phyloP scores from a whole-genome alignment of 2,888 invertebrate genomes.

The Myathropa florea region DNA sequence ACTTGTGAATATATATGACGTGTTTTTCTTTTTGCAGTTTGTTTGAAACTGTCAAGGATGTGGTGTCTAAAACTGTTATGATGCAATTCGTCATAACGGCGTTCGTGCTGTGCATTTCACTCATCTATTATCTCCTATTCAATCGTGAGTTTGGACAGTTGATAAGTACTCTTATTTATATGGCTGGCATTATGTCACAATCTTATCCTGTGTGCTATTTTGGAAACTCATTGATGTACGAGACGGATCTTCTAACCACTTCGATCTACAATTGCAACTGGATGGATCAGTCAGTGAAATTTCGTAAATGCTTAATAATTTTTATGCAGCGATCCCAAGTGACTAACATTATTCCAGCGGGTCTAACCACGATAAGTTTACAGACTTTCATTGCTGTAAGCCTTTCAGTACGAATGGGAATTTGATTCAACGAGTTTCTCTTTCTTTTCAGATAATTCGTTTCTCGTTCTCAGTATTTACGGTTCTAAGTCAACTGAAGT shows the following conservation, averaged over 20 bases:
- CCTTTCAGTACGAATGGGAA: background rate
- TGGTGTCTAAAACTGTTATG: background rate
- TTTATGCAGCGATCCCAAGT: conserved; percentile 34
- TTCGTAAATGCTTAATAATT: conserved; percentile 16
- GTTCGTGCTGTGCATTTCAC: background rate
- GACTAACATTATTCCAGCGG: conserved; percentile 8
- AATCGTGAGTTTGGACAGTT: conserved; percentile 8
- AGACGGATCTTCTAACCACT: background rate
- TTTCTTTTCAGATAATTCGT: conserved; percentile 14
- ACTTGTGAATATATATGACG: background rate
- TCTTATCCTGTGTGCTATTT: conserved; percentile 26
- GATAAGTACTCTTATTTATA: background rate
- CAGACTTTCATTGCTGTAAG: conserved; percentile 31
- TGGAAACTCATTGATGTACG: conserved; percentile 14
- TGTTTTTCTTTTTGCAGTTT: background rate
- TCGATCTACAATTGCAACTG: conserved; percentile 39
- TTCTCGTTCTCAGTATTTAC: conserved; percentile 33
- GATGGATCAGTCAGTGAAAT: conserved; percentile 22
- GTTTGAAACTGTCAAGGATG: conserved; percentile 20
- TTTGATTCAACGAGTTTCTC: background rate
- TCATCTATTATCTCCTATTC: conserved; percentile 14
- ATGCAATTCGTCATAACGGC: conserved; percentile 32
- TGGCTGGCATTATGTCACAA: background rate
- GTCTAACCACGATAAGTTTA: conserved; percentile 19
- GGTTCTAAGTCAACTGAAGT: background rate